Evolutionary conservation across 2,113 vertebrate genomes (phyloP), one percentile per base, ranked within the genome.

Genomic region (Halcyon malimbica): DNA sequence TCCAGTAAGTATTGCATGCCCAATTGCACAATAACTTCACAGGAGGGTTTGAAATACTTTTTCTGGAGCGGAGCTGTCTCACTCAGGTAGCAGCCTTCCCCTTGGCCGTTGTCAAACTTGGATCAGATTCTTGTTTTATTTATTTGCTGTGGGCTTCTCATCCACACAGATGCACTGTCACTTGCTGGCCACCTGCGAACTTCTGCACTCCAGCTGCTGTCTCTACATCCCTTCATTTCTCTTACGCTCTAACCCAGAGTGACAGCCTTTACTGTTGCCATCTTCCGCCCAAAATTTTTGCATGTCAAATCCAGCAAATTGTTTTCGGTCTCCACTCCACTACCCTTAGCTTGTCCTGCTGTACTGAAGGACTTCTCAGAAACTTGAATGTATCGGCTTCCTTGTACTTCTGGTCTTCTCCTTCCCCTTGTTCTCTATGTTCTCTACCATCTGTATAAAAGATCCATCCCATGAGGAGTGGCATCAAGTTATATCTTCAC

Each of bases 1-100:
- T 86, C 44, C 3, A 53, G 96, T 97, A 91, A 96, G 96, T 97
- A 88, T 82, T 96, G 96, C 95, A 96, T 96, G 93, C 54, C 70
- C 89, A 87, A 26, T 93, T 96, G 91, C 81, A 94, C 91, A 91
- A 28, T 89, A 92, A 73, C 59, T 85, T 84, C 74, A 74, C 78
- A 90, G 70, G 44, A 87, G 65, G 31, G 37, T 89, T 90, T 87
- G 57, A 93, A 62, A 42, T 73, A 12, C 53, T n/a, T 87, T 62
- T 83, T 70, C 51, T 89, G 87, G 70, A 75, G 77, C 2, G 0
- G 56, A 7, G 2, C 39, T 13, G 48, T 50, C 16, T 91, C 16
- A 2, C 50, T 82, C 78, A 88, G 83, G 84, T 90, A 54, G 84
- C 74, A 62, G 54, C 75, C 21, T 91, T 91, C 80, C 53, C 44